Conservation (phyloP, 2,888 invertebrate genomes). For the Standfussiana lucernea region DNA sequence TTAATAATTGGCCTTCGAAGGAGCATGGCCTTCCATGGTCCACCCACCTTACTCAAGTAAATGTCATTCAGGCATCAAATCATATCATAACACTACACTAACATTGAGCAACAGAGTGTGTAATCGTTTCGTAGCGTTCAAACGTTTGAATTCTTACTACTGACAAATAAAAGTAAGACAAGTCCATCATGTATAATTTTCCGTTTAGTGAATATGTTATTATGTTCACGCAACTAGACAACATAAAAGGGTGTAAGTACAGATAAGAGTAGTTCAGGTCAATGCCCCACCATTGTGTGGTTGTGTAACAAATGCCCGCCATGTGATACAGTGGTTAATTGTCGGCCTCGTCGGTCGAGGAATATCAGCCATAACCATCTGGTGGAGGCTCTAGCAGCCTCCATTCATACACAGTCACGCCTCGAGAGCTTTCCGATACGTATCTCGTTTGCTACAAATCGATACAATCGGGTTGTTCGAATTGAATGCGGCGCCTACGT, state of each 20-base stretch:
- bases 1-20: no score
- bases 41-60: no score
- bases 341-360: slow-evolving; percentile 64
- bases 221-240: slow-evolving; percentile 57
- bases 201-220: slow-evolving; percentile 50
- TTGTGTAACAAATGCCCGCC: slow-evolving; percentile 70
- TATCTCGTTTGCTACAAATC: slow-evolving; percentile 69
- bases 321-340: slow-evolving; percentile 75
- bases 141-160: not conserved
- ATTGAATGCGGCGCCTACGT: slow-evolving; percentile 58
- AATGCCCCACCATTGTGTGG: slow-evolving; percentile 76
- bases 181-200: slow-evolving; percentile 51
- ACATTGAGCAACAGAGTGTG: slow-evolving; percentile 28
- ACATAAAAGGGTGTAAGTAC: slow-evolving; percentile 61
- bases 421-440: slow-evolving; percentile 76
- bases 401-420: slow-evolving; percentile 85
- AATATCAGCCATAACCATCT: slow-evolving; percentile 74
- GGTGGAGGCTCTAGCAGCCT: slow-evolving; percentile 71
- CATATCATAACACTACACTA: slow-evolving; percentile 27
- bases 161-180: slow-evolving; percentile 50
- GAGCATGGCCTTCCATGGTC: no score
- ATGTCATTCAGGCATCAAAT: slow-evolving; percentile 37
- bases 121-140: slow-evolving; percentile 23
- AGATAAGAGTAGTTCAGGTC: slow-evolving; percentile 74
- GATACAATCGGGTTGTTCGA: slow-evolving; percentile 69